Evolutionary conservation across 1,140 invertebrate species (phyloP), one percentile per base, ranked within the genome.

Genomic region (Parasteatoda tepidariorum): DNA sequence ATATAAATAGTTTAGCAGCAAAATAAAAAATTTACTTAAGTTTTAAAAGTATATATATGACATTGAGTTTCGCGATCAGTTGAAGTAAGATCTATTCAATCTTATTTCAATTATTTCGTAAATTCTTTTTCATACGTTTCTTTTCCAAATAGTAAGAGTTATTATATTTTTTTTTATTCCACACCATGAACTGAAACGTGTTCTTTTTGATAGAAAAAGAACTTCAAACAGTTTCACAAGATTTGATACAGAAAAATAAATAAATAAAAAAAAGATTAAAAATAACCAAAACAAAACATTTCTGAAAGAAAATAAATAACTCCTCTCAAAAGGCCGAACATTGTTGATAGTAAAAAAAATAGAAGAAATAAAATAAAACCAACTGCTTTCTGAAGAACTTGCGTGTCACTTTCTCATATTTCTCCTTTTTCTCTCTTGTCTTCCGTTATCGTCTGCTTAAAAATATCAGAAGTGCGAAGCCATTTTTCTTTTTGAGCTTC

Each of bases 251-350:
- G 7, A 15, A 26, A 68, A 22, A 26, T n/a, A n/a, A n/a, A n/a
- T n/a, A n/a, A n/a, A n/a, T n/a, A n/a, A n/a, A n/a, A n/a, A n/a
- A n/a, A n/a, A n/a, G n/a, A n/a, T n/a, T n/a, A 48, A 48, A 48
- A 48, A 24, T 33, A 41, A 34, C 26, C 34, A 34, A 68, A 41
- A 68, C 66, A 48, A 68, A 68, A 68, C 34, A 41, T 22, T 28
- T 68, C 41, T 34, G 0, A 33, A 3, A 13, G 41, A 34, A 68
- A 68, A 68, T 68, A 68, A 68, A 68, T 68, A 68, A 68, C 34
- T 48, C 22, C 7, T 68, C n/a, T 48, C 34, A 2, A 0, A 15
- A 22, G 66, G 28, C 33, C 41, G 34, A 68, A 24, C 34, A 68
- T 68, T 48, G 38, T 48, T 13, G 38, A 48, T 48, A 48, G 18